Conservation (phyloP, 1,140 invertebrate genomes). For the Drosophila dunni region DNA sequence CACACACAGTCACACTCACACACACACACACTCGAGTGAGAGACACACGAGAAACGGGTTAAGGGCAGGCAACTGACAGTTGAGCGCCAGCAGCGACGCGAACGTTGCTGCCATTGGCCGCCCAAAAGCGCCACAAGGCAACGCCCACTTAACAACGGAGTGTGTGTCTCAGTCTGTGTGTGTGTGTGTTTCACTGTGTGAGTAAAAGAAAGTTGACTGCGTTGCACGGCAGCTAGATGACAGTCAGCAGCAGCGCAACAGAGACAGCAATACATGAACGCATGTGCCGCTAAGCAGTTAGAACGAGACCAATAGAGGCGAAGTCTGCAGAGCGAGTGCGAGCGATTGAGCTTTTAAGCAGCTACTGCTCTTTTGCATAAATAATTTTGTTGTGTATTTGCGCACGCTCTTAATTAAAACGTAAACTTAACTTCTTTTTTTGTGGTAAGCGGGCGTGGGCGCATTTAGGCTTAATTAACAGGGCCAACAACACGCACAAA, state of each 20-base stretch:
- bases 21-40: slow-evolving; percentile 16
- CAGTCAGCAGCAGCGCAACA: slow-evolving; percentile 21
- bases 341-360: slow-evolving; percentile 16
- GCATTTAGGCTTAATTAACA: slow-evolving; percentile 73
- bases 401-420: slow-evolving; percentile 62
- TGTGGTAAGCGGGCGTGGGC: slow-evolving; percentile 21
- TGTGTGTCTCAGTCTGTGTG: slow-evolving; percentile 22
- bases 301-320: slow-evolving; percentile 16
- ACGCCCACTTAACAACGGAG: slow-evolving; percentile 61
- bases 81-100: slow-evolving; percentile 60
- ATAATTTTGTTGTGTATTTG: slow-evolving; percentile 7
- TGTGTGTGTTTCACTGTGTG: slow-evolving; percentile 28
- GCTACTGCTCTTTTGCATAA: slow-evolving; percentile 41
- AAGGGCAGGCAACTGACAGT: slow-evolving; percentile 56
- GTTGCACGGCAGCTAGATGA: slow-evolving; percentile 48
- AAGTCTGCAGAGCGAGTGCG: not conserved
- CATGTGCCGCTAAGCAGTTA: not conserved
- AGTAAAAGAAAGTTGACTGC: slow-evolving; percentile 66
- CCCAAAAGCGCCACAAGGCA: slow-evolving; percentile 72
- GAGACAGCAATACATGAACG: slow-evolving; percentile 16
- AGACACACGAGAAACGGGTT: slow-evolving; percentile 58
- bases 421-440: slow-evolving; percentile 31
- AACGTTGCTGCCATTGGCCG: slow-evolving; percentile 56
- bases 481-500: slow-evolving; percentile 37
- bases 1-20: slow-evolving; percentile 27